A percentile compares a stretch with the other conserved stretches of the same genome.
phyloP scores from a whole-genome alignment of 2,113 vertebrate genomes.

The Anarrhichthys ocellatus region DNA sequence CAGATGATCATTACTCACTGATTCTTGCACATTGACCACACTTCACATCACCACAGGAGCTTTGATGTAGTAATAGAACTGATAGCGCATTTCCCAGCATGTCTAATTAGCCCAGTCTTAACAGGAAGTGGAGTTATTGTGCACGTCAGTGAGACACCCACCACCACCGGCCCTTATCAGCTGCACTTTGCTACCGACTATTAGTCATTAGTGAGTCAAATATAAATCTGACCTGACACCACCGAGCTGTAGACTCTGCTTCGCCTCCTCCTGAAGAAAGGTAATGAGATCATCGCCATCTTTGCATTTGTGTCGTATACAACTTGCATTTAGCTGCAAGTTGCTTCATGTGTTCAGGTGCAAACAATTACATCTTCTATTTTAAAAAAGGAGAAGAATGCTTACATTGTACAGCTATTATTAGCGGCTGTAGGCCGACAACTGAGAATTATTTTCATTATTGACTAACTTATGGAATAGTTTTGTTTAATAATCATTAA shows the following conservation, averaged over 20 bases:
- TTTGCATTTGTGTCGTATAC: background rate
- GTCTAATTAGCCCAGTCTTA: background rate
- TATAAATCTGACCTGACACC: constrained; percentile 72
- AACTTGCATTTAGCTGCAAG: constrained; percentile 2
- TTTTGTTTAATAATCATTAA: background rate
- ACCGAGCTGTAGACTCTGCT: constrained; percentile 14
- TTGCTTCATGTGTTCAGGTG: background rate
- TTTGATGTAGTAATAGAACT: background rate
- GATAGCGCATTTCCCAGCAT: constrained; percentile 15
- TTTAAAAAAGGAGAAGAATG: background rate
- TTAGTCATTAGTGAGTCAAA: constrained; percentile 66
- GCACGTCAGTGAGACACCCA: constrained; percentile 35
- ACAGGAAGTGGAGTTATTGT: constrained; percentile 23
- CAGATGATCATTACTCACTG: background rate
- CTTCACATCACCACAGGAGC: background rate
- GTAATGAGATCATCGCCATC: constrained; percentile 56
- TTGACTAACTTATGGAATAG: background rate
- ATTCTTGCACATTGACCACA: background rate
- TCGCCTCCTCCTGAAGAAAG: constrained; percentile 54
- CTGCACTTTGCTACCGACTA: constrained; percentile 81
- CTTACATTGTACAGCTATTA: background rate
- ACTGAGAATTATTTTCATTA: background rate
- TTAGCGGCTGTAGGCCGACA: background rate
- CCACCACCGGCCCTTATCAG: constrained; percentile 71
- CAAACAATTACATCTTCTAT: background rate